These are phyloP conservation scores for Columbina picui DNA, from an alignment of 2,113 vertebrate species.

Conservation along the genomic window DNA sequence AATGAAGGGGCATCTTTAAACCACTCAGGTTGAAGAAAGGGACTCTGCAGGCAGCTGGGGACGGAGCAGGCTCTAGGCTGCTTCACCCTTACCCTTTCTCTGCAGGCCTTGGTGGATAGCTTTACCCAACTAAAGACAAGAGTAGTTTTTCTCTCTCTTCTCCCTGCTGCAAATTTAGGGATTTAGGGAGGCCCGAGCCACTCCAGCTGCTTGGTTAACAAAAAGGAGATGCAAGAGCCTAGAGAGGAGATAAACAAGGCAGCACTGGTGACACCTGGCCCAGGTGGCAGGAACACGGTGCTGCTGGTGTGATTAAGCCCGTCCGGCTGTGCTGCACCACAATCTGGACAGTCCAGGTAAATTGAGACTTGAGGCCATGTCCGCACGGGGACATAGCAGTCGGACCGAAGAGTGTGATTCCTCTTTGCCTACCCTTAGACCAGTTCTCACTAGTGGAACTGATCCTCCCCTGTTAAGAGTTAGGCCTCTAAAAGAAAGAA, in stretches of 20 bases:
- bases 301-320: neutral
- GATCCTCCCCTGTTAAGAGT: neutral
- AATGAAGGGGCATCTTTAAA: neutral
- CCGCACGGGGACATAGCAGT: fast-evolving
- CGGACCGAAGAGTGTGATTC: fast-evolving
- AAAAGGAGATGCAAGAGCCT: fast-evolving
- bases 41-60: neutral
- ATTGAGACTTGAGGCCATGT: neutral
- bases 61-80: neutral
- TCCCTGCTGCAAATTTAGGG: neutral
- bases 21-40: neutral
- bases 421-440: neutral
- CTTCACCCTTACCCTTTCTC: neutral
- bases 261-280: neutral
- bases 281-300: fast-evolving
- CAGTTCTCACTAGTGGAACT: neutral
- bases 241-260: neutral
- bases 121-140: fast-evolving
- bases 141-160: neutral
- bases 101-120: fast-evolving
- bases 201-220: neutral
- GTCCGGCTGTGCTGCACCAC: neutral
- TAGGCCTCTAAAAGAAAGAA: neutral
- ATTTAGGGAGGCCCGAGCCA: neutral
- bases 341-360: neutral